Evolutionary conservation across 1,140 invertebrate genomes (phyloP).

Genomic region (Drosophila sturtevanti): DNA sequence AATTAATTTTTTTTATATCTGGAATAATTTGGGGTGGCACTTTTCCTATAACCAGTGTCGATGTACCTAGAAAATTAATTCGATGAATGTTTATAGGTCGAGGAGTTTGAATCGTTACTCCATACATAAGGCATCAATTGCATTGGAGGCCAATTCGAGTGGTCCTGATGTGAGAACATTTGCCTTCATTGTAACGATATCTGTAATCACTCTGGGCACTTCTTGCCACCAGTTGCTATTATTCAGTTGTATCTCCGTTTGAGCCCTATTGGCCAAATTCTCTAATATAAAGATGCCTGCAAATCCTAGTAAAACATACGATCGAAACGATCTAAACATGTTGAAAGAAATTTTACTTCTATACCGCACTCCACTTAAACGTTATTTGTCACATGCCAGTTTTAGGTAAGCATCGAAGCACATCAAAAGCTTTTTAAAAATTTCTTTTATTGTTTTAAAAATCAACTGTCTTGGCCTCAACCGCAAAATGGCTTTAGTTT

Average conservation of each 20-base stretch:
- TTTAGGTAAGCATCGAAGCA: neutral
- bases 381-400: neutral
- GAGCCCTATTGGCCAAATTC: neutral
- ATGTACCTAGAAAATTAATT: conserved; percentile 46
- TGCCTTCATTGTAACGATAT: conserved; percentile 50
- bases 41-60: conserved; percentile 44
- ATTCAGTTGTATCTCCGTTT: neutral
- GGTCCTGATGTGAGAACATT: conserved; percentile 57
- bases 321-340: neutral
- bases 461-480: conserved; percentile 9
- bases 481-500: conserved; percentile 16
- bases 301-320: neutral
- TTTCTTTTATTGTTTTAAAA: conserved; percentile 9
- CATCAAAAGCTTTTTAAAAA: neutral
- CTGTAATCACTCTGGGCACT: conserved; percentile 41
- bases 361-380: neutral
- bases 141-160: conserved; percentile 45
- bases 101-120: neutral
- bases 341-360: neutral
- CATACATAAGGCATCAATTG: conserved; percentile 58
- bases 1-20: conserved; percentile 67
- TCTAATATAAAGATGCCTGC: neutral
- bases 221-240: conserved; percentile 47
- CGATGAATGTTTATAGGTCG: neutral
- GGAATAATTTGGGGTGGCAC: conserved; percentile 59